Evolutionary conservation across 2,797 vertebrate species (phyloP), one percentile per base, ranked within the genome.

Genomic region (Chloroceryle amazona): DNA sequence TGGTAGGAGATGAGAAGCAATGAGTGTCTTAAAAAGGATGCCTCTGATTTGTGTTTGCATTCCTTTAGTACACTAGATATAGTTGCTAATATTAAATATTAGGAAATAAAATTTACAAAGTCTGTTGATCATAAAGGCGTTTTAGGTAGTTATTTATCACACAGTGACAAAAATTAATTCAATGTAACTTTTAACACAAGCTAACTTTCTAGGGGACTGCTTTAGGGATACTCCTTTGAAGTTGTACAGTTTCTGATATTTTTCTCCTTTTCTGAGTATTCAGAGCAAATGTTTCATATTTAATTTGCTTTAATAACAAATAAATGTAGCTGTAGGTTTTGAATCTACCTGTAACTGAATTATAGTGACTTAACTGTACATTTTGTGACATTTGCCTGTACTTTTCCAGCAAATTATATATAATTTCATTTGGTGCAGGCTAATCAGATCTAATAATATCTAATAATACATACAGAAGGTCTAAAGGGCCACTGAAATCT

Each of bases 361-460:
- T 70, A 58, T 60, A 71, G 73, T 65, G 58, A 79, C 29, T 89
- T 75, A 62, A 72, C 63, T 71, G 62, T 51, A 61, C 16, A 15
- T 81, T 86, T 86, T 72, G 55, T 89, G 86, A 84, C 57, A 88
- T 66, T 65, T 89, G 28, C 58, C 49, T 89, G 81, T 75, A 57
- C 71, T 93, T 82, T 70, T 80, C 67, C 29, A 81, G 55, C 51
- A 82, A 51, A 74, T 74, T 28, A 14, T 31, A 5, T 18, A 23
- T 65, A 54, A 84, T 72, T 94, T 86, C 16, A 92, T 93, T 93
- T 75, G 49, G 37, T 96, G 89, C 37, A 90, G 49, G 54, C 62
- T 89, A 66, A 93, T 72, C 46, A 76, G 51, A 72, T 83, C 42
- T 83, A 81, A 9, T 71, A 72, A 71, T 13, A 72, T 83, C 51